Evolutionary conservation across 1,140 invertebrate genomes (phyloP).

Genomic region (Parapsyche elsis): DNA sequence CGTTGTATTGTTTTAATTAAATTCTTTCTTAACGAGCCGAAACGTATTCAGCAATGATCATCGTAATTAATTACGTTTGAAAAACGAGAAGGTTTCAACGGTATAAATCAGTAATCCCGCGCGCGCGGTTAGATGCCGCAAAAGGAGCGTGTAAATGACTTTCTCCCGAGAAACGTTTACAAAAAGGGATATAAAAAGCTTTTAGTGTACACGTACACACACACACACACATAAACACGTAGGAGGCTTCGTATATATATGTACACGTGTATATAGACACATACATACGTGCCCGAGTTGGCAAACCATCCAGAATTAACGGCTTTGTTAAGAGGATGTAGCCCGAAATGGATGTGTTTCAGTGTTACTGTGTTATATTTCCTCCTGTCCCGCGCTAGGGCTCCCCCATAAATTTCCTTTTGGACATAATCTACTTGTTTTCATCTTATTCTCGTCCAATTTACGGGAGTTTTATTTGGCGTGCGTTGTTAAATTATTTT

Average conservation of each 20-base stretch:
- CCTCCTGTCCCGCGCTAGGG: slow-evolving; percentile 14
- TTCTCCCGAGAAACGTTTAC: slow-evolving; percentile 29
- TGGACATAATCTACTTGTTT: slow-evolving; percentile 48
- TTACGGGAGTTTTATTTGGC: slow-evolving; percentile 46
- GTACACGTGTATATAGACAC: neutral
- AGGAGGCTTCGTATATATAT: neutral
- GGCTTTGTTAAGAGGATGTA: slow-evolving; percentile 40
- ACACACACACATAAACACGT: neutral
- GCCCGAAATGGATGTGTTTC: slow-evolving; percentile 42
- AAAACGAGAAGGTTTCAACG: slow-evolving; percentile 26
- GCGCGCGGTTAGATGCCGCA: slow-evolving; percentile 23
- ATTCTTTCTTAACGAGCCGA: neutral
- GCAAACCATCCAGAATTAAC: slow-evolving; percentile 33
- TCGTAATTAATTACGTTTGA: slow-evolving; percentile 33
- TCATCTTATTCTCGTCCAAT: slow-evolving; percentile 45
- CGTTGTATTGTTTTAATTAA: slow-evolving; percentile 21
- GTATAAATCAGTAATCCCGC: slow-evolving; percentile 25
- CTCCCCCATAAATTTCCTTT: slow-evolving; percentile 39
- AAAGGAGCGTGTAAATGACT: slow-evolving; percentile 30
- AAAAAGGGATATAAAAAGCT: slow-evolving; percentile 31
- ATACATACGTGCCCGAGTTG: slow-evolving; percentile 8
- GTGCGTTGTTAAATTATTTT: slow-evolving; percentile 44
- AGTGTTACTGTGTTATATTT: slow-evolving; percentile 32
- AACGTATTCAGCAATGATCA: slow-evolving; percentile 16
- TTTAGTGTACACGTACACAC: slow-evolving; percentile 7